Conservation (phyloP, 1,140 invertebrate genomes). For the Leptinotarsa undecemlineata region DNA sequence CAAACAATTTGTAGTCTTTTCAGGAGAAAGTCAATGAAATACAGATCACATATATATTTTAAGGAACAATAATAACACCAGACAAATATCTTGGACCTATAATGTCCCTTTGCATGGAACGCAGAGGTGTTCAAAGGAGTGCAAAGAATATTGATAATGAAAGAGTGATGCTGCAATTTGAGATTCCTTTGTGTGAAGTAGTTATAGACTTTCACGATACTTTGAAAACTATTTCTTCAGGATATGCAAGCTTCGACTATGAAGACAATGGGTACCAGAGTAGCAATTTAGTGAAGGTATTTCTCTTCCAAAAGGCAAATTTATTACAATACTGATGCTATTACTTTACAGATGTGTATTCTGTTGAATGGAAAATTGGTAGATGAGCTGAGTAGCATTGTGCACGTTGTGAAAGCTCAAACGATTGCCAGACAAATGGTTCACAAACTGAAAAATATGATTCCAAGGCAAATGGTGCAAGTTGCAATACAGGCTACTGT, state of each 20-base stretch:
- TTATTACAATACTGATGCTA: neutral
- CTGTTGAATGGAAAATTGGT: slow-evolving; percentile 79
- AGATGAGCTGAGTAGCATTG: slow-evolving; percentile 86
- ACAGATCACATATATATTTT: neutral
- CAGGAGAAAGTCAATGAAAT: too few species aligned
- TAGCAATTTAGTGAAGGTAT: slow-evolving; percentile 74
- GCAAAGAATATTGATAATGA: slow-evolving; percentile 80
- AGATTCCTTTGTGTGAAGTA: slow-evolving; percentile 90
- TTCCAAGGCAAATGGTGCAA: slow-evolving; percentile 85
- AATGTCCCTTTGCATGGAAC: slow-evolving; percentile 74
- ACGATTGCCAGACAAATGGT: slow-evolving; percentile 73
- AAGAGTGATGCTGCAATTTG: slow-evolving; percentile 79
- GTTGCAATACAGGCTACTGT: slow-evolving; percentile 88
- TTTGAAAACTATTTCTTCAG: slow-evolving; percentile 86
- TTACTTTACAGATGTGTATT: slow-evolving; percentile 69
- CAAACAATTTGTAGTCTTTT: too few species aligned
- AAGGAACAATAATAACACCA: slow-evolving; percentile 89
- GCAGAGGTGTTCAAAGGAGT: slow-evolving; percentile 76
- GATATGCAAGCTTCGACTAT: slow-evolving; percentile 98
- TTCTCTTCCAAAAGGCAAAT: slow-evolving; percentile 23
- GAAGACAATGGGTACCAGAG: slow-evolving; percentile 84
- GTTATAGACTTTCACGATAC: slow-evolving; percentile 94
- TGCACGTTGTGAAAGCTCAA: slow-evolving; percentile 72
- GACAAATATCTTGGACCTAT: slow-evolving; percentile 72
- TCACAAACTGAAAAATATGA: slow-evolving; percentile 79